These are phyloP conservation scores for Xestia rhomboidea DNA, from an alignment of 2,888 invertebrate species.

Conservation along the genomic window DNA sequence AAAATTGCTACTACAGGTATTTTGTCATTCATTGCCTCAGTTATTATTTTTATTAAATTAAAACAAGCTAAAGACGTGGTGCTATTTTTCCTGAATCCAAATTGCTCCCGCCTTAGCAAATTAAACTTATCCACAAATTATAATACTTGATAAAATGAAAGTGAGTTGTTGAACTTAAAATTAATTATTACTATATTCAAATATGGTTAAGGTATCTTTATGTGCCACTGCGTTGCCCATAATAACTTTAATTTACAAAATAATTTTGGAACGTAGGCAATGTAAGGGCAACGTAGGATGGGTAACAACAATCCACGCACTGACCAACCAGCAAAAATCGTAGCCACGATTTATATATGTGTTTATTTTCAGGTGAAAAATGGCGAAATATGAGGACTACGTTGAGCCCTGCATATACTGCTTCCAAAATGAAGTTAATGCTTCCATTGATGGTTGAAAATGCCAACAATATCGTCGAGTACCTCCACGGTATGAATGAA, in stretches of 20 bases:
- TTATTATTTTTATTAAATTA: too few species aligned
- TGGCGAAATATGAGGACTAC: constrained; percentile 88
- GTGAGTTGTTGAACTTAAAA: neutral
- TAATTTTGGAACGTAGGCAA: neutral
- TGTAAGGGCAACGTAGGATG: too few species aligned
- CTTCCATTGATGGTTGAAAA: constrained; percentile 85
- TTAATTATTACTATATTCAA: neutral
- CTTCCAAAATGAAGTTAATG: constrained; percentile 90
- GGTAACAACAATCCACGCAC: neutral
- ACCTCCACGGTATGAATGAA: constrained; percentile 75
- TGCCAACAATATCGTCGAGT: constrained; percentile 74
- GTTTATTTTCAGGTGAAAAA: constrained; percentile 78
- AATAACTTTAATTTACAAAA: neutral
- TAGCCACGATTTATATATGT: neutral
- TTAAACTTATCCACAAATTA: too few species aligned
- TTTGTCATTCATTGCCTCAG: too few species aligned
- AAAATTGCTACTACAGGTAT: too few species aligned
- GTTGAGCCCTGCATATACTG: constrained; percentile 90
- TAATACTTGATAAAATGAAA: neutral
- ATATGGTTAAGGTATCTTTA: neutral
- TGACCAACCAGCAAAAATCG: too few species aligned
- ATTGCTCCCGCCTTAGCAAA: too few species aligned
- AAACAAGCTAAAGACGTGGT: too few species aligned
- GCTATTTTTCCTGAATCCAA: too few species aligned
- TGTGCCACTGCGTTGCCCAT: neutral